These are phyloP conservation scores for Tiliacea citrago DNA, from an alignment of 2,888 invertebrate species.

Conservation along the genomic window DNA sequence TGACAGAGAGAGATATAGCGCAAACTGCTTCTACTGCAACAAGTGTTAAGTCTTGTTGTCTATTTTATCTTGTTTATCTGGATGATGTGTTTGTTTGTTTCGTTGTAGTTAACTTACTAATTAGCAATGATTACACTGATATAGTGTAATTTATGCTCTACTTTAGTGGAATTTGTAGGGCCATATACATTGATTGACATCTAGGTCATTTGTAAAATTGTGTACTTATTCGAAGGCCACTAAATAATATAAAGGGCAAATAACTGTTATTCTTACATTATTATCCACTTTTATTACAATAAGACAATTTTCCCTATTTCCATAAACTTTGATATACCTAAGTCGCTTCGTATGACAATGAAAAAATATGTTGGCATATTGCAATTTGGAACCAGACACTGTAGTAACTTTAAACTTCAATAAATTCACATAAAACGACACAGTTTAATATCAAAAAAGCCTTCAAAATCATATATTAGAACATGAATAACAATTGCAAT, in stretches of 20 bases:
- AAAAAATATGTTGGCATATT: conserved; percentile 28
- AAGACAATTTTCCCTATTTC: not conserved
- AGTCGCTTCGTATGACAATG: not conserved
- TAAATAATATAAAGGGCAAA: not conserved
- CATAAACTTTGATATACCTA: not conserved
- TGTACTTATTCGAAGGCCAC: not conserved
- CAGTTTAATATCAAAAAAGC: conserved; percentile 54
- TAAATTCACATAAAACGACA: conserved; percentile 55
- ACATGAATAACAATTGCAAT: conserved; percentile 67
- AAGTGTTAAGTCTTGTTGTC: conserved; percentile 47
- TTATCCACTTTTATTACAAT: not conserved
- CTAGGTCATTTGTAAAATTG: not conserved
- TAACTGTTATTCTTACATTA: not conserved
- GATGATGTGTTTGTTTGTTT: conserved; percentile 1
- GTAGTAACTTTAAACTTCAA: conserved; percentile 38
- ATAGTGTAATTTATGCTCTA: not conserved
- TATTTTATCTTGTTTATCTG: conserved; percentile 28
- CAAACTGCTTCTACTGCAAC: conserved; percentile 51
- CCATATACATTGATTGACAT: not conserved
- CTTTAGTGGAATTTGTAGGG: not conserved
- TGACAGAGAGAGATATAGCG: conserved; percentile 48
- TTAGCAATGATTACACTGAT: not conserved
- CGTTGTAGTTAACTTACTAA: not conserved
- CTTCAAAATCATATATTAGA: conserved; percentile 57
- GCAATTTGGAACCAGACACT: conserved; percentile 19